Conservation (phyloP, 2,797 vertebrate genomes). For the Okamejei kenojei region DNA sequence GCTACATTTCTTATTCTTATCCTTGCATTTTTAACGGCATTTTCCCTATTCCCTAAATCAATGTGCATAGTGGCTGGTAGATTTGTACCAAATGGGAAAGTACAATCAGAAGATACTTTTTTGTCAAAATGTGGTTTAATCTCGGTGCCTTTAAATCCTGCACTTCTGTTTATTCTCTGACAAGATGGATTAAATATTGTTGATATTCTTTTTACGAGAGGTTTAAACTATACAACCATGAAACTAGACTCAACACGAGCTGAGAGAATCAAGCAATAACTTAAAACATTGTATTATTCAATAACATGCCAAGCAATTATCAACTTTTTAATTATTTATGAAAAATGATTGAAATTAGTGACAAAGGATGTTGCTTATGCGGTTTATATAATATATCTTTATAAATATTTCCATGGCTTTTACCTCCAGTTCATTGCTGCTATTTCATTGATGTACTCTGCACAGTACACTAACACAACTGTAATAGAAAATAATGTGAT, state of each 20-base stretch:
- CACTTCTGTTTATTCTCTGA: neutral
- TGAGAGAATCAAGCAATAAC: neutral
- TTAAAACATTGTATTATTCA: neutral
- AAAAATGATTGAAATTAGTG: neutral
- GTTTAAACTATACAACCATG: neutral
- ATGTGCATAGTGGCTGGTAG: neutral
- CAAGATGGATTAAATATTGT: neutral
- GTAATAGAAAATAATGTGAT: conserved; percentile 40
- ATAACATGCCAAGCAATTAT: neutral
- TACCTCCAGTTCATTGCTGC: conserved; percentile 93
- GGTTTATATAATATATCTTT: neutral
- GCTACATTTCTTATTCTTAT: neutral
- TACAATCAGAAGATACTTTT: neutral
- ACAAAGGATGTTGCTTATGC: too few species aligned
- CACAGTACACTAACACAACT: conserved; percentile 77
- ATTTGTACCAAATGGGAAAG: neutral
- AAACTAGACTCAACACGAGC: neutral
- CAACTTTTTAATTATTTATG: neutral
- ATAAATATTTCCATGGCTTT: conserved; percentile 22
- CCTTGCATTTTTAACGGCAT: neutral
- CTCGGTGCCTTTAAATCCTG: neutral
- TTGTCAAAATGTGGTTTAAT: neutral
- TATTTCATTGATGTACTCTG: conserved; percentile 87
- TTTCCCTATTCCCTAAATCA: neutral
- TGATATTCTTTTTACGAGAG: neutral